Conservation (phyloP, 2,888 invertebrate genomes). For the Hybos culiciformis region DNA sequence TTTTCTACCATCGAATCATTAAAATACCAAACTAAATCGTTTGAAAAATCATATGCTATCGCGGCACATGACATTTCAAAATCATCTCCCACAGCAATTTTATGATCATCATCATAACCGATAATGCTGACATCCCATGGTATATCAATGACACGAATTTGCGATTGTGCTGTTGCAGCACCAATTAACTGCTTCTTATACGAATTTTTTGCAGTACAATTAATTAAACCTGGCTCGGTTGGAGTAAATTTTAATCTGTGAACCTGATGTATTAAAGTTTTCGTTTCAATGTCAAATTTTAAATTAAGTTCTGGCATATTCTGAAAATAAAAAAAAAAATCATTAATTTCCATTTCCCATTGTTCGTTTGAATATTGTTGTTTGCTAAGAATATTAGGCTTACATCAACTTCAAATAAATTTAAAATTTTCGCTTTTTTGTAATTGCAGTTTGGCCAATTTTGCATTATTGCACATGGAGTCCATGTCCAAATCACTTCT, state of each 20-base stretch:
- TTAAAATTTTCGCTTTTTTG: conserved; percentile 19
- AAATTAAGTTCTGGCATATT: conserved; percentile 15
- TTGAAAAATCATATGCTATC: conserved; percentile 39
- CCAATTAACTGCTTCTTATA: too few species aligned
- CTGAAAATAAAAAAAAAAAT: not conserved
- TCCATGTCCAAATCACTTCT: conserved; percentile 41
- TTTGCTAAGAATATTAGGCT: too few species aligned
- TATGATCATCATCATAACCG: conserved; percentile 29
- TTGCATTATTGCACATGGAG: conserved; percentile 34
- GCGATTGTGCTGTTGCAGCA: conserved; percentile 19
- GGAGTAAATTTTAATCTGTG: conserved; percentile 34
- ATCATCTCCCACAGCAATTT: conserved; percentile 42
- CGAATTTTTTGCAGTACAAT: conserved; percentile 35
- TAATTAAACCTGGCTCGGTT: conserved; percentile 33
- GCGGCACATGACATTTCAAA: conserved; percentile 45
- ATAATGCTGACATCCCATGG: conserved; percentile 33
- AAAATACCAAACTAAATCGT: conserved; percentile 39
- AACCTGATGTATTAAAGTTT: conserved; percentile 14
- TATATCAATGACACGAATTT: conserved; percentile 29
- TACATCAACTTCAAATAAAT: conserved; percentile 21
- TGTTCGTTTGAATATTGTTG: too few species aligned
- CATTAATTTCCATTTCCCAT: too few species aligned
- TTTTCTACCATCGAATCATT: conserved; percentile 20
- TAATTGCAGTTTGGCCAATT: conserved; percentile 28
- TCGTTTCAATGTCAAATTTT: conserved; percentile 19